Percentiles rank a stretch among this genome's conserved stretches.
phyloP scores from a whole-genome alignment of 2,113 vertebrate species.

The Chionodraco myersi region DNA sequence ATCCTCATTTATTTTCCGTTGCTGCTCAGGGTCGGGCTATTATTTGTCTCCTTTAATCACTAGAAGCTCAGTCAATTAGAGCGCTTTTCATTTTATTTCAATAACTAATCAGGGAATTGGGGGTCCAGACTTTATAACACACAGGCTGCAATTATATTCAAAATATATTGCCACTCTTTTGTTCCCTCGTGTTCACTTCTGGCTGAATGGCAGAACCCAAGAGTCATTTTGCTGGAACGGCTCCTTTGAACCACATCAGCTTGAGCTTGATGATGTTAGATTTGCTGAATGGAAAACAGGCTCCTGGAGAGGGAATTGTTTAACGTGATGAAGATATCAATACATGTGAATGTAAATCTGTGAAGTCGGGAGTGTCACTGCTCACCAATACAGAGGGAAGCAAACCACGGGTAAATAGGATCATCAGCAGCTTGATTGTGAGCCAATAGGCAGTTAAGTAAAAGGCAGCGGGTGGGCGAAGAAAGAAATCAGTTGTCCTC shows the following conservation, averaged over 20 bases:
- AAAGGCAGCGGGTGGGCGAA: not conserved
- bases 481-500: conserved; percentile 3
- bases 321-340: conserved; percentile 43
- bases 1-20: conserved; percentile 70
- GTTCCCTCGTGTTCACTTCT: conserved; percentile 66
- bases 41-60: conserved; percentile 90
- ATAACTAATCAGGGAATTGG: conserved; percentile 85
- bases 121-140: conserved; percentile 60
- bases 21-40: conserved; percentile 85
- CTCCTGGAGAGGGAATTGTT: conserved; percentile 21
- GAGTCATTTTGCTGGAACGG: conserved; percentile 9
- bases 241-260: conserved; percentile 32
- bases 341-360: conserved; percentile 17
- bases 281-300: conserved; percentile 27
- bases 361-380: conserved; percentile 19
- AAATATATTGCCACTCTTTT: conserved; percentile 71
- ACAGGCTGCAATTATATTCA: conserved; percentile 65
- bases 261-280: conserved; percentile 28
- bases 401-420: conserved; percentile 11
- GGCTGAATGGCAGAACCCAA: conserved; percentile 45
- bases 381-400: not conserved
- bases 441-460: conserved; percentile 16
- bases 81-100: conserved; percentile 91
- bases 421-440: not conserved
- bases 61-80: conserved; percentile 90